phyloP scores from a whole-genome alignment of 2,888 invertebrate genomes.

The Cenopis cana region DNA sequence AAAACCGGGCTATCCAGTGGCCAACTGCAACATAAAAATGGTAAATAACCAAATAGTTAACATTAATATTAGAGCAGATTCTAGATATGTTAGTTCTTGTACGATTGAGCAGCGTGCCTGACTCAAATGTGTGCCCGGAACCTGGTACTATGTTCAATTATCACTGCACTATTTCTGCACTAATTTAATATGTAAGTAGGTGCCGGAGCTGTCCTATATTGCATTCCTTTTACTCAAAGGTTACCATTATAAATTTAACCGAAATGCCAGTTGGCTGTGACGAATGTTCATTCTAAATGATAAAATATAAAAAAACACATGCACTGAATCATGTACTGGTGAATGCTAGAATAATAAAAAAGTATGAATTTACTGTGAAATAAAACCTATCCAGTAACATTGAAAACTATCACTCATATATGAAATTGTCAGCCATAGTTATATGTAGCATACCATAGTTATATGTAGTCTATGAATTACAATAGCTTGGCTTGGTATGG shows the following conservation, averaged over 20 bases:
- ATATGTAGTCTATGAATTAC: no score
- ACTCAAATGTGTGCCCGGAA: neutral
- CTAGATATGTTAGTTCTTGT: neutral
- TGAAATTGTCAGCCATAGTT: no score
- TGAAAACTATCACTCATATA: no score
- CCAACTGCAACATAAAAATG: conserved; percentile 78
- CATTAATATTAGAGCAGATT: conserved; percentile 2
- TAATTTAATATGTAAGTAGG: conserved; percentile 30
- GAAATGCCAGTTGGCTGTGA: neutral
- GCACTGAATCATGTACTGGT: no score
- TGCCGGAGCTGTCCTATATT: neutral
- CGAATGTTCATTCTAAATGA: neutral
- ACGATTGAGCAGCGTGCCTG: neutral
- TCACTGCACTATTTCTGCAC: neutral
- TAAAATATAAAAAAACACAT: no score
- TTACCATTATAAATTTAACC: conserved; percentile 1
- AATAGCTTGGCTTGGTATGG: no score
- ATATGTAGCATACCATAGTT: no score
- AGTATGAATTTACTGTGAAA: no score
- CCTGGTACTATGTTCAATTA: neutral
- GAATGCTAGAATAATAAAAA: no score
- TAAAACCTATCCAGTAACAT: no score
- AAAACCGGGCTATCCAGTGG: conserved; percentile 75
- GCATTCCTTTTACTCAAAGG: conserved; percentile 16
- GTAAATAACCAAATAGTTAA: conserved; percentile 57